Percentiles rank a stretch among this genome's conserved stretches.
Evolutionary conservation across 2,113 vertebrate species (phyloP).

Genomic region (Tylochromis polylepis): DNA sequence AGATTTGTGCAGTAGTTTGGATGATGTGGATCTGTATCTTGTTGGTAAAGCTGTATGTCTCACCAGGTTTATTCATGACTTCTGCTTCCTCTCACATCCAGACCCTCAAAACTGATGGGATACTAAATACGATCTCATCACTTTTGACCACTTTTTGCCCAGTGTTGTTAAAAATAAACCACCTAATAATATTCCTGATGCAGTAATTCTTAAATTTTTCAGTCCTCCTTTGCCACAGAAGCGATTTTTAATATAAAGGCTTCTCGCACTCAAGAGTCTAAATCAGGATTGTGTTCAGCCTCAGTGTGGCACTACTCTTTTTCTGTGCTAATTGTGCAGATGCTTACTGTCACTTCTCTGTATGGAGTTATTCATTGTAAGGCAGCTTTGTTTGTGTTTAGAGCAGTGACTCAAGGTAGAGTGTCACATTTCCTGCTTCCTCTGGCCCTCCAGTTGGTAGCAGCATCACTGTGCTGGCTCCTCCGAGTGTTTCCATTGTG

Average conservation of each 20-base stretch:
- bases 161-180: background rate
- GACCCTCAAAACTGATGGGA: background rate
- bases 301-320: background rate
- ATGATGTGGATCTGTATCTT: too few relatives aligned
- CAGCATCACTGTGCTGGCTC: background rate
- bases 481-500: constrained; percentile 5
- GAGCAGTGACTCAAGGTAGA: background rate
- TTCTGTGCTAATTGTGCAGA: background rate
- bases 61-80: too few relatives aligned
- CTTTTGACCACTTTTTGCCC: background rate
- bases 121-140: background rate
- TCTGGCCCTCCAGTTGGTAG: background rate
- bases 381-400: background rate
- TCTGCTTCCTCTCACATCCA: background rate
- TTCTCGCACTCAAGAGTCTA: background rate
- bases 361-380: background rate
- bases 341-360: background rate
- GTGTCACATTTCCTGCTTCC: constrained; percentile 13
- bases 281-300: background rate
- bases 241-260: background rate
- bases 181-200: background rate
- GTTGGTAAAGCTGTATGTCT: too few relatives aligned
- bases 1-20: too few relatives aligned
- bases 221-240: background rate
- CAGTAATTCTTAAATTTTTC: background rate